Percentiles rank a stretch among this genome's conserved stretches.
These are phyloP conservation scores for Drosophila persimilis DNA, from an alignment of 1,140 invertebrate species.

Conservation along the genomic window DNA sequence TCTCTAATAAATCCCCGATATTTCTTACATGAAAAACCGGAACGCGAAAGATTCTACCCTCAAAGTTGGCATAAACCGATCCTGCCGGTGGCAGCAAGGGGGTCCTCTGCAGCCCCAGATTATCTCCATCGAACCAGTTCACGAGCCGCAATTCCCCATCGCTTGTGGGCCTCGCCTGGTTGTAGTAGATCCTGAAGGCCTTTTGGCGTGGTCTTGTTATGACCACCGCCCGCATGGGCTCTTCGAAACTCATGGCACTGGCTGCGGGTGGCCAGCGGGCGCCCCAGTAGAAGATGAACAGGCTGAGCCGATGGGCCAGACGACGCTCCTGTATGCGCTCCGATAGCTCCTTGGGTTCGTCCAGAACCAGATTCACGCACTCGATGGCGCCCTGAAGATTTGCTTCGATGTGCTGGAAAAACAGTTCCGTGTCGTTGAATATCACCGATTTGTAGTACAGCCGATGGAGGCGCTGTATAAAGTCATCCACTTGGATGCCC, in stretches of 20 bases:
- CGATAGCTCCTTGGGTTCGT: conserved; percentile 58
- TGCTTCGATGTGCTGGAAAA: conserved; percentile 71
- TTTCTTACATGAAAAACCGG: conserved; percentile 87
- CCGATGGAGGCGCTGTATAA: conserved; percentile 61
- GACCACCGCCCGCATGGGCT: conserved; percentile 74
- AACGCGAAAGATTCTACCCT: conserved; percentile 85
- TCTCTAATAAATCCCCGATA: background rate
- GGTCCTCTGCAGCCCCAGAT: conserved; percentile 85
- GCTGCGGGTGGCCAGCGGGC: conserved; percentile 56
- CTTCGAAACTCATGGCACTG: conserved; percentile 45
- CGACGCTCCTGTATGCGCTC: conserved; percentile 50
- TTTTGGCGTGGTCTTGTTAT: conserved; percentile 70
- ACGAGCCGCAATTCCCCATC: conserved; percentile 85
- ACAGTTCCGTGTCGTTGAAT: conserved; percentile 65
- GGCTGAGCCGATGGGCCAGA: conserved; percentile 74
- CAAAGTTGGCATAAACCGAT: conserved; percentile 86
- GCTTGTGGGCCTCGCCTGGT: conserved; percentile 85
- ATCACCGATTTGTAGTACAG: conserved; percentile 73
- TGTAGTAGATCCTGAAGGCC: conserved; percentile 87
- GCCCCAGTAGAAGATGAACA: conserved; percentile 82
- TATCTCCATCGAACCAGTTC: conserved; percentile 87
- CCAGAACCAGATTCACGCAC: conserved; percentile 75
- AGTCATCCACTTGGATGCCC: conserved; percentile 60
- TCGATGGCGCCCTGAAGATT: conserved; percentile 70
- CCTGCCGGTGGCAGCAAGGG: conserved; percentile 86